phyloP scores from a whole-genome alignment of 2,797 vertebrate species.

The Pteronotus mesoamericanus region DNA sequence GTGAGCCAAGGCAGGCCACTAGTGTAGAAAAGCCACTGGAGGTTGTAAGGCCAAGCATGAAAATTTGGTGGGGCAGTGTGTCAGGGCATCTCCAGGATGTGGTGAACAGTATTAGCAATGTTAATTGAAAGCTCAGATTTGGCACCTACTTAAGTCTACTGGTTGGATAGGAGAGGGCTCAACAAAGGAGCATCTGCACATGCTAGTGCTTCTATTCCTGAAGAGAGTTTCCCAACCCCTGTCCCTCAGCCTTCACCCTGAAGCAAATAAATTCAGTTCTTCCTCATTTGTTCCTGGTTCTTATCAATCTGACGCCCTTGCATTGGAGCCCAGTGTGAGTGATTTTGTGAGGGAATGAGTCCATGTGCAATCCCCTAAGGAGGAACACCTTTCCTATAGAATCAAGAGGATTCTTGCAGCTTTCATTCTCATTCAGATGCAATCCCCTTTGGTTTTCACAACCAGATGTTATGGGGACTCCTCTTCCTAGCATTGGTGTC shows the following conservation, averaged over 20 bases:
- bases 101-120: neutral
- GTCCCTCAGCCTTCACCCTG: neutral
- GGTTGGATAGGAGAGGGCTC: neutral
- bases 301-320: neutral
- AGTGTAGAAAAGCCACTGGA: neutral
- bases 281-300: neutral
- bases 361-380: neutral
- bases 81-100: neutral
- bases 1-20: neutral
- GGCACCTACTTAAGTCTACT: neutral
- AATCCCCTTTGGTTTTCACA: neutral
- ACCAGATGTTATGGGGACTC: no score
- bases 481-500: neutral
- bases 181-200: neutral
- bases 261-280: neutral
- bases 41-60: neutral
- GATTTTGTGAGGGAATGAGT: neutral
- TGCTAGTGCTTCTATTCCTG: neutral
- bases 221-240: neutral
- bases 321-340: neutral
- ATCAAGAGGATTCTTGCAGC: neutral
- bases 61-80: neutral
- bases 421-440: neutral
- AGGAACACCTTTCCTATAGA: neutral
- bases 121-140: neutral